Evolutionary conservation across 2,888 invertebrate genomes (phyloP), one percentile per base, ranked within the genome.

Genomic region (Xiphydria camelus): DNA sequence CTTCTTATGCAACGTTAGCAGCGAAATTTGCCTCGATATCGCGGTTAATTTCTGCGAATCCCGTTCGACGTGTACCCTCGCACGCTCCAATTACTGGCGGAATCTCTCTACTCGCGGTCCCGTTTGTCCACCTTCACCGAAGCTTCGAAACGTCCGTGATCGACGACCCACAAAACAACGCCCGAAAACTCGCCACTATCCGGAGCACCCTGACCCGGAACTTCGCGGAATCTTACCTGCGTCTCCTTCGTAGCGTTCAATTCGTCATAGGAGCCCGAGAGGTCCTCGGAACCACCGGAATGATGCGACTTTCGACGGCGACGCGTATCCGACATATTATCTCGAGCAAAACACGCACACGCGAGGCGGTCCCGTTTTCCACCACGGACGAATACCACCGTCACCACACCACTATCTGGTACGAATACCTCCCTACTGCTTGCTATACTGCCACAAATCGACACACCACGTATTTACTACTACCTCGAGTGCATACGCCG

Each of bases 221-320:
- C 19, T 4, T 34, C 18, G 14, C 29, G 18, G 7, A 35, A 21
- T 37, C 37, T 67, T 59, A 75, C 75, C 67, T 70, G 72, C n/a
- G 67, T 68, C 47, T 70, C 74, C 49, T 70, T 73, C 32, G 73
- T 67, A 18, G 62, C 61, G 45, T 71, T 73, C 33, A 70, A 55
- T 31, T 73, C 74, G 19, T 73, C 73, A 50, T 61, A 67, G 9
- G 73, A 74, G 26, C 70, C 74, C 10, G 73, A 75, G 6, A 70
- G 60, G 50, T 73, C 74, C 47, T 73, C 74, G 7, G 75, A 74
- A 41, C 64, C 71, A 18, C 68, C 68, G 26, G 74, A 73, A 41
- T 69, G 65, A 45, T 62, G 56, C 21, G 66, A 67, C 50, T 66
- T 70, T 48, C 70, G 65, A 47, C 75, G 73, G 54, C 73, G 73